Evolutionary conservation across 2,888 invertebrate species (phyloP).

Genomic region (Habroteleia sp.): DNA sequence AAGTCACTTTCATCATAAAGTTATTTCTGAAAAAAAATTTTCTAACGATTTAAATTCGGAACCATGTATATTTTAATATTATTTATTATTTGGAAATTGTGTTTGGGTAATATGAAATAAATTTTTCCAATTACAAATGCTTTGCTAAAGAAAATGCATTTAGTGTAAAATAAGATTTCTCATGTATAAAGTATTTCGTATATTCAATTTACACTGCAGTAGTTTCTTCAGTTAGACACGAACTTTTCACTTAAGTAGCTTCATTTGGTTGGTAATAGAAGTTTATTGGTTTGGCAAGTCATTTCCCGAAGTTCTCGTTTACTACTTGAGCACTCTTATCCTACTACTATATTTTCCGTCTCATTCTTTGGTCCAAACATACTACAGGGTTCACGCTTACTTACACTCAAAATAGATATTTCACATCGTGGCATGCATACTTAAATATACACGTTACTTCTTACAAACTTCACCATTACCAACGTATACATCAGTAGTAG

Average conservation of each 20-base stretch:
- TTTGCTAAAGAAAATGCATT: too few relatives aligned
- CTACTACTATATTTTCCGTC: slow-evolving; percentile 28
- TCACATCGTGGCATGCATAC: slow-evolving; percentile 67
- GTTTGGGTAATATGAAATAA: too few relatives aligned
- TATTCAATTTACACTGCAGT: slow-evolving; percentile 74
- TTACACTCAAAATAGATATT: slow-evolving; percentile 70
- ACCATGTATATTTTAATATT: too few relatives aligned
- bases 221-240: slow-evolving; percentile 72
- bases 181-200: slow-evolving; percentile 65
- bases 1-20: too few relatives aligned
- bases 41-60: too few relatives aligned
- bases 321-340: slow-evolving; percentile 54
- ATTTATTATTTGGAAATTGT: too few relatives aligned
- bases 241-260: slow-evolving; percentile 78
- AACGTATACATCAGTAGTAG: slow-evolving; percentile 21
- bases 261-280: slow-evolving; percentile 73
- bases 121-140: too few relatives aligned
- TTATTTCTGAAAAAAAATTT: too few relatives aligned
- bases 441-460: slow-evolving; percentile 61
- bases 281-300: slow-evolving; percentile 74
- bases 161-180: slow-evolving; percentile 61
- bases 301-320: slow-evolving; percentile 72
- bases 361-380: slow-evolving; percentile 34
- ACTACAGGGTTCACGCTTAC: slow-evolving; percentile 73
- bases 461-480: slow-evolving; percentile 28